Conservation (phyloP, 2,113 vertebrate genomes). For the Platysteira castanea region DNA sequence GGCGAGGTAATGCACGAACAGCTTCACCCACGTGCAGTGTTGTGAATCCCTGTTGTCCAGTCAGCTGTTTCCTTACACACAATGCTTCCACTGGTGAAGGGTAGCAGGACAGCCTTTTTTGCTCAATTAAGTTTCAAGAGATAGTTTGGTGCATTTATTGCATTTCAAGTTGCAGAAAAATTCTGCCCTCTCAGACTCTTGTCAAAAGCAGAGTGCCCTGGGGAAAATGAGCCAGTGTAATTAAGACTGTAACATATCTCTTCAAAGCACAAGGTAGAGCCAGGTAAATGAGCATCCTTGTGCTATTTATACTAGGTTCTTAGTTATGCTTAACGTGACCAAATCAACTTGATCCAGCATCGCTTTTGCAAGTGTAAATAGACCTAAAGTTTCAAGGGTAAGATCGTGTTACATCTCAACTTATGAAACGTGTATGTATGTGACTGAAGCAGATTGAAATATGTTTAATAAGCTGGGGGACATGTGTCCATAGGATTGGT, state of each 20-base stretch:
- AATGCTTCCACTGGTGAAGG: background rate
- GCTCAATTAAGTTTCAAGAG: background rate
- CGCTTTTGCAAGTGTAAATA: slow-evolving; percentile 42
- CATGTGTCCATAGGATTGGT: slow-evolving; percentile 43
- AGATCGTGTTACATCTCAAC: slow-evolving; percentile 13
- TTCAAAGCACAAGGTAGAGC: background rate
- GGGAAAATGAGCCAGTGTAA: slow-evolving; percentile 18
- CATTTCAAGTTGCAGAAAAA: background rate
- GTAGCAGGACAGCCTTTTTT: background rate
- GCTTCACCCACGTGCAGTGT: accelerated
- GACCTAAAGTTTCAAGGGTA: slow-evolving; percentile 1
- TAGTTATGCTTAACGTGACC: slow-evolving; percentile 2
- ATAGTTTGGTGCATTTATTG: background rate
- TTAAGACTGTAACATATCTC: slow-evolving; percentile 33
- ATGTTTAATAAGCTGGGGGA: slow-evolving; percentile 48
- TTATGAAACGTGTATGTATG: background rate
- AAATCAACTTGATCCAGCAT: slow-evolving; percentile 10
- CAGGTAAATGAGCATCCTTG: background rate
- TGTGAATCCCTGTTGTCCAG: background rate
- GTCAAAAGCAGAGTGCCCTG: background rate
- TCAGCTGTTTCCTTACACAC: background rate
- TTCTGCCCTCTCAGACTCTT: background rate
- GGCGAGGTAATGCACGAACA: background rate
- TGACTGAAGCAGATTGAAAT: slow-evolving; percentile 35
- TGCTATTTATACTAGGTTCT: slow-evolving; percentile 9